phyloP scores from a whole-genome alignment of 2,113 vertebrate genomes.

The Alexandromys fortis region DNA sequence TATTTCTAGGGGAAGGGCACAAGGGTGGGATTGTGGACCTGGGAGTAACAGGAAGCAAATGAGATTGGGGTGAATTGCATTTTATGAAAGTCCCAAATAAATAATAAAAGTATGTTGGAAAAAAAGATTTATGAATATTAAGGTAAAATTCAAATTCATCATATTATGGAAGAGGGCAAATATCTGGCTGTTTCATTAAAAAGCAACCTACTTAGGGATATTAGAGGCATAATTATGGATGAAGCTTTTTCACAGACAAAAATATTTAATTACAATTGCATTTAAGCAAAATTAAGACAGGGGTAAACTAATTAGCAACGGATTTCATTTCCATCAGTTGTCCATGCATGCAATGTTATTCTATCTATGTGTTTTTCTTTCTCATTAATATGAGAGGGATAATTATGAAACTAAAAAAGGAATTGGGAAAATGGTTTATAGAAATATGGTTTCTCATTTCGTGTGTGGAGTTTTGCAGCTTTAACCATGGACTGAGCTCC shows the following conservation, averaged over 20 bases:
- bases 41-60: neutral
- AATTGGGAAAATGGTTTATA: constrained; percentile 9
- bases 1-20: neutral
- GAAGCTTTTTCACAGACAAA: constrained; percentile 66
- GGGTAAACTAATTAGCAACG: constrained; percentile 67
- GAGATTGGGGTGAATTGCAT: neutral
- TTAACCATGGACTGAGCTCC: neutral
- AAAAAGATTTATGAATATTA: constrained; percentile 37
- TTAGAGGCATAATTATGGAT: constrained; percentile 52
- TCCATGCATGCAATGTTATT: constrained; percentile 37
- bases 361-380: constrained; percentile 50
- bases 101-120: neutral
- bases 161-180: constrained; percentile 5
- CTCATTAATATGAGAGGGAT: constrained; percentile 47
- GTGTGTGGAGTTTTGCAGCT: neutral
- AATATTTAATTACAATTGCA: constrained; percentile 61
- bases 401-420: constrained; percentile 9
- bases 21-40: neutral
- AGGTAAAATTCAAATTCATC: constrained; percentile 47
- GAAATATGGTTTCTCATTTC: neutral
- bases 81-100: neutral
- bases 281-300: constrained; percentile 60
- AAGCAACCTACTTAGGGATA: constrained; percentile 44
- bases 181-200: neutral
- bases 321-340: constrained; percentile 48